Evolutionary conservation across 2,797 vertebrate species (phyloP).

Genomic region (Ctenosaura bakeri): DNA sequence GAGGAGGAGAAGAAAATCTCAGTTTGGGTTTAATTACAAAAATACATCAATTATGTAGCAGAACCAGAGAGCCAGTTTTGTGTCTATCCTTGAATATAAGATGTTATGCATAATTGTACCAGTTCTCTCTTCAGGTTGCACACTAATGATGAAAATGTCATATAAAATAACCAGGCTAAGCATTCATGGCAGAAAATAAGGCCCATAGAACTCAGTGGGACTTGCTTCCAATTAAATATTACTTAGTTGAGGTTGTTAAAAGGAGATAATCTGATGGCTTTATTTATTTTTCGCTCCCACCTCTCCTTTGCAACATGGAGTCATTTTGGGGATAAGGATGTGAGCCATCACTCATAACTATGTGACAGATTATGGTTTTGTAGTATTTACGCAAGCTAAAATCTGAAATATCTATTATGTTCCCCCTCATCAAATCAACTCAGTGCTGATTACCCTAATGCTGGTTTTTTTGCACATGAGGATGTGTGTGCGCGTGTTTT

Average conservation of each 20-base stretch:
- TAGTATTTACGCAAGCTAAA: neutral
- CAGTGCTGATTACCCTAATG: neutral
- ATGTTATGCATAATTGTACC: constrained; percentile 32
- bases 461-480: neutral
- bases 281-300: neutral
- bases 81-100: constrained; percentile 12
- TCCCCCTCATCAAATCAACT: neutral
- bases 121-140: neutral
- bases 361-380: neutral
- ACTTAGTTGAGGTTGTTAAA: neutral
- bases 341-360: neutral
- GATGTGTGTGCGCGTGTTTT: neutral
- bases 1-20: neutral
- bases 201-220: neutral
- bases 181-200: neutral
- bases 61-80: constrained; percentile 27
- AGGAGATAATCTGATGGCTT: neutral
- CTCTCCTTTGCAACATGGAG: neutral
- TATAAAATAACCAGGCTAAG: constrained; percentile 17
- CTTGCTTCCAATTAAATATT: constrained; percentile 28
- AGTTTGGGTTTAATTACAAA: constrained; percentile 51
- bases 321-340: neutral
- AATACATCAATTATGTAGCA: constrained; percentile 6
- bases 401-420: neutral
- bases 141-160: constrained; percentile 12